Base-by-base conservation (phyloP, 2,888 invertebrate species). In the Drosophila birchii region DNA sequence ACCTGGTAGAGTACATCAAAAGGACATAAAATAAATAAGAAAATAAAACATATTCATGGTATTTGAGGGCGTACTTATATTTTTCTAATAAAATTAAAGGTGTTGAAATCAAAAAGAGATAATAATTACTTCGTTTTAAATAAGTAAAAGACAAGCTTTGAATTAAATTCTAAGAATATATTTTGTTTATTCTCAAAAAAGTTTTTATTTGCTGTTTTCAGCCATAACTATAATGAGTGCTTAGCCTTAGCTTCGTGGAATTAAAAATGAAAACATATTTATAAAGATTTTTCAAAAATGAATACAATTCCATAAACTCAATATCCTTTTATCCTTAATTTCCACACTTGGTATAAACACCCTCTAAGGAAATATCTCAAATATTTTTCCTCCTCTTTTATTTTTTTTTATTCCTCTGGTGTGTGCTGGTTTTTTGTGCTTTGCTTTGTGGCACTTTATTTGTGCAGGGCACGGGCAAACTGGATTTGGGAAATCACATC, bases 401-500 rank as follows among this genome's bases (percentile, higher is more conserved):
- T 7, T 54, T 78, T 54, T 78, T 44, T 36, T 26, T 57, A 32
- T 47, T 34, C 59, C 60, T 41, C 32, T 23, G 20, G 47, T 39
- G 32, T 34, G 67, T 26, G 26, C 36, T 36, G n/a, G 55, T 45
- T 70, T 63, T 59, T 49, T 70, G 44, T 49, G 36, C 53, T 61
- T 71, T 77, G 70, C 36, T 63, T 61, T 84, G 72, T 75, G 89
- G 72, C 82, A 83, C 78, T 81, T 77, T 75, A 73, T 79, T 80
- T 81, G 76, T 73, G 69, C 79, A 91, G 91, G 80, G 80, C 56
- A 68, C 75, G 63, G 79, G 80, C 79, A 88, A 86, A 73, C 78
- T 86, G 79, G 86, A 90, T 80, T 78, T 86, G 57, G 67, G 73
- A 78, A 90, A 89, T 86, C 89, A 76, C 75, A 88, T 76, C 84